Evolutionary conservation across 2,888 invertebrate species (phyloP), one percentile per base, ranked within the genome.

Genomic region (Lasioglossum leucozonium): DNA sequence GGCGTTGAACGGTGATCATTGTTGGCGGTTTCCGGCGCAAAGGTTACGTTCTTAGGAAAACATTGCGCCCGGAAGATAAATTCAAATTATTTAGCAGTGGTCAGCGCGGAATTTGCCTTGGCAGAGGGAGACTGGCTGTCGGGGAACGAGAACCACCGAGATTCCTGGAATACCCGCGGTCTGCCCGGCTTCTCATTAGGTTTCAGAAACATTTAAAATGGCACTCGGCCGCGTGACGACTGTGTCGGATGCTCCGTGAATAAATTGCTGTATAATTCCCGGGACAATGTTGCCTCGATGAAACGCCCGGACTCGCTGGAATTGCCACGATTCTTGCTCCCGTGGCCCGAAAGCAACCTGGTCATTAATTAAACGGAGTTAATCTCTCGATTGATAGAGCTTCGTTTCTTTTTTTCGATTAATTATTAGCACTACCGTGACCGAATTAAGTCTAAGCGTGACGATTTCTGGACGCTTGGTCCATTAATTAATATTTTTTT

Each of bases 121-220:
- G 37, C 22, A 67, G 62, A 30, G 16, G 67, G 10, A 37, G 67
- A 67, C 67, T 18, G 65, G 65, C 22, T 11, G 67, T 11, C 37
- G 22, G 22, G 67, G 37, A 37, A 67, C 34, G 37, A 37, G 67
- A 37, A 37, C 34, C 67, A 37, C 67, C 67, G 67, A 67, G 67
- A 67, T 67, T 67, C 67, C 67, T 37, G 22, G 67, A 22, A 37
- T 67, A 37, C 67, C 37, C 18, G 67, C 10, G 67, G 67, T 37
- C 34, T 67, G 37, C 65, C 65, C 34, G 4, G 65, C 34, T 67
- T 67, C 67, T 67, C 67, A 67, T 67, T 67, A 67, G 37, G 67
- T 67, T 67, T 67, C 67, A 67, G 67, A 67, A 67, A 67, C 67
- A 67, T 67, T 67, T 67, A 67, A 67, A 67, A 67, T 67, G 67